Base-by-base conservation (phyloP, 2,113 vertebrate species). In the Chaetops frenatus region DNA sequence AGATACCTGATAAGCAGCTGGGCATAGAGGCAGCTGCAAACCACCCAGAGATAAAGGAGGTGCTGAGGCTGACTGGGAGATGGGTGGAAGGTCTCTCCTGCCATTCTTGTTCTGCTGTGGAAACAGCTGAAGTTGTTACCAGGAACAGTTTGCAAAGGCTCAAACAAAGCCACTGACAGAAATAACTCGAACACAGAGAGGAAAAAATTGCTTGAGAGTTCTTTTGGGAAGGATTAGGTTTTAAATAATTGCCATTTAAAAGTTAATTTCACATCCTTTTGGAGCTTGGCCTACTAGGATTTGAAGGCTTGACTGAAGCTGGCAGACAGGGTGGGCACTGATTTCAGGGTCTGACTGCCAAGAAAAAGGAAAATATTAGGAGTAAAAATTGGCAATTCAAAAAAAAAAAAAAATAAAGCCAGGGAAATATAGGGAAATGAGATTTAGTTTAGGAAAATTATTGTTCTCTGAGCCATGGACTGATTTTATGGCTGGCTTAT, bases 181-280 rank as follows among this genome's bases (percentile, higher is more conserved):
- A 96, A 93, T 91, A 94, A 94, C 73, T 96, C 3, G 3, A 90
- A 77, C 2, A 9, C 67, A 88, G 84, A 91, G 80, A 90, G 89
- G 89, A 95, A 97, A 88, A 64, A 69, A 81, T 95, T 92, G 92
- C 95, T 88, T 2, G 16, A 88, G 70, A 91, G 82, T 89, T 77
- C 90, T 96, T 96, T 92, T 81, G 91, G 82, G 92, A 87, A 93
- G 91, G 92, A 88, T 95, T 96, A 86, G 65, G 67, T 94, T 96
- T 96, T 84, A 95, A 88, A 95, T 97, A 97, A 95, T 96, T 94
- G 88, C 89, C 95, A 97, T 82, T 92, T 88, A 72, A 84, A 93
- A 96, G 92, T 97, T 91, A 96, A 95, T 94, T 91, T 95, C 95
- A 96, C 94, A 96, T 96, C 91, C 74, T 97, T 82, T 94, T 96